A percentile compares a stretch with the other conserved stretches of the same genome.
phyloP scores from a whole-genome alignment of 2,797 vertebrate species.

The Nasua narica region DNA sequence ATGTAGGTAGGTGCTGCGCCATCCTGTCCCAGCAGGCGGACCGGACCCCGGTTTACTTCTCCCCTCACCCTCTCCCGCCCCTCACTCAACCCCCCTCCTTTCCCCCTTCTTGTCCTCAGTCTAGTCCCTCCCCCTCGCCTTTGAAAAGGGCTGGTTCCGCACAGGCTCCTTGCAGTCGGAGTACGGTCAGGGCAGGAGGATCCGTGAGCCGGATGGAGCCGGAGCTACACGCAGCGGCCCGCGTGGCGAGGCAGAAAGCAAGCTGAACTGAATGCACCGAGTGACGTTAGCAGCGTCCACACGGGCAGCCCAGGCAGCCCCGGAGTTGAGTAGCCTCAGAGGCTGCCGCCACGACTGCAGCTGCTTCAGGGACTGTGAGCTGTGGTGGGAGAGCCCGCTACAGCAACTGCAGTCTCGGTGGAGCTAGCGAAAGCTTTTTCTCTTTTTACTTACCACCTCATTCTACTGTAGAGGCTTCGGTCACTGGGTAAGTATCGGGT shows the following conservation, averaged over 20 bases:
- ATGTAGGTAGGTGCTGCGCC: conserved; percentile 37
- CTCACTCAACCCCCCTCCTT: conserved; percentile 39
- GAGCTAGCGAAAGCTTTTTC: conserved; percentile 11
- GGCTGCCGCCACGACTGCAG: background rate
- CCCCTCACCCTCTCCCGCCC: background rate
- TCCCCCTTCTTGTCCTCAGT: background rate
- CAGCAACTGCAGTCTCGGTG: conserved; percentile 31
- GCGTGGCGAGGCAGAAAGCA: background rate
- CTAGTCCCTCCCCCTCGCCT: conserved; percentile 54
- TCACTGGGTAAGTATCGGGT: conserved; percentile 44
- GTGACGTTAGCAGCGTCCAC: background rate
- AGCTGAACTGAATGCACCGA: background rate
- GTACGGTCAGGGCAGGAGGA: conserved; percentile 39
- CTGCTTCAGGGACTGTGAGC: conserved; percentile 47
- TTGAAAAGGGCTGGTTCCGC: conserved; percentile 64
- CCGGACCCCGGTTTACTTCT: background rate
- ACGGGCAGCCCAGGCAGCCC: background rate
- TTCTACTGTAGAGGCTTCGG: conserved; percentile 34
- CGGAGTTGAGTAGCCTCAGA: background rate
- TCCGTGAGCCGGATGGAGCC: background rate
- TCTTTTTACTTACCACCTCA: conserved; percentile 30
- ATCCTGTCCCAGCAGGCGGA: conserved; percentile 36
- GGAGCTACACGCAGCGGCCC: background rate
- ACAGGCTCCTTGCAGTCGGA: conserved; percentile 44
- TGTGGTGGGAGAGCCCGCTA: conserved; percentile 54